Evolutionary conservation across 2,888 invertebrate genomes (phyloP), one percentile per base, ranked within the genome.

Genomic region (Diabrotica balteata): DNA sequence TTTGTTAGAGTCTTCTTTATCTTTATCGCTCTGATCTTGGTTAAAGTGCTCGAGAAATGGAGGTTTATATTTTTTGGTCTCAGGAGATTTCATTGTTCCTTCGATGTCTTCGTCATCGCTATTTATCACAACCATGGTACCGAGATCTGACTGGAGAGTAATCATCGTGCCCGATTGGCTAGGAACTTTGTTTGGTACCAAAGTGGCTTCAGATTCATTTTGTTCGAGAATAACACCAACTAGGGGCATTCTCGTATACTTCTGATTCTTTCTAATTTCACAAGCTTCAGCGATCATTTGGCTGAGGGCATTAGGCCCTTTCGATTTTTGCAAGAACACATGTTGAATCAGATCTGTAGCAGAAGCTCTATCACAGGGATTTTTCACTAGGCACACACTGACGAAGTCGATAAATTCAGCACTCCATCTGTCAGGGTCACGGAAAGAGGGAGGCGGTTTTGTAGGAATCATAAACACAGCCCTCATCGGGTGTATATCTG

Each of bases 381-480:
- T 96, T 86, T 95, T 95, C 11, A 95, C 91, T 71, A 95, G 87
- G 84, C 94, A 95, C 80, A 93, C 91, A 80, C 93, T 93, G 58
- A 99, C 98, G 86, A 99, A 99, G 85, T 98, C 97, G 73, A 97
- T 97, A 85, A 99, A 98, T 83, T 97, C 96, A 1, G 95, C 89
- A 67, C 94, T 93, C 98, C 98, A 99, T 76, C 95, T 92, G 82
- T 98, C 97, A 0, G 97, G 97, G 82, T 98, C 95, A 69, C 97
- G 88, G 83, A 99, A 98, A 3, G 97, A 97, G 7, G 99, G 99
- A 50, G 99, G 98, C 46, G 98, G 98, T 83, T 98, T 98, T 42
- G 98, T 97, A 8, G 99, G 99, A 78, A 99, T 99, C 98, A 99
- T 98, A 85, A 99, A 99, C 76, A 99, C 98, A 53, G 98, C 99